Evolutionary conservation across 2,797 vertebrate genomes (phyloP).

Genomic region (Muscicapa striata): DNA sequence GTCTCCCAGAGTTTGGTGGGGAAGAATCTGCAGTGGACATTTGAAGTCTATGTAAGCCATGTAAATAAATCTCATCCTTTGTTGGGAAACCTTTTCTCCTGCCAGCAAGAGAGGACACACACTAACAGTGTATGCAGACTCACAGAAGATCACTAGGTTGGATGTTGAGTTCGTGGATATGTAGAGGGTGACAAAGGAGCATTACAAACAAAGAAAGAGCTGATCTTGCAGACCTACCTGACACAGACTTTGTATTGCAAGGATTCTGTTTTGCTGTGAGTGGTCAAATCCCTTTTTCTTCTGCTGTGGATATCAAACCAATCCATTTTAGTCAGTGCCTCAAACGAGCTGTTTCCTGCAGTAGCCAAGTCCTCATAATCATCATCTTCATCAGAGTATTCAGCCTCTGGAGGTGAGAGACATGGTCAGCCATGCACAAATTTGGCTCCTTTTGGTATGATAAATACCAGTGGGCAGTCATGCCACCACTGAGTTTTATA

Average conservation of each 20-base stretch:
- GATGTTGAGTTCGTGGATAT: neutral
- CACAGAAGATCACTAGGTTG: neutral
- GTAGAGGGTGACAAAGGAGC: neutral
- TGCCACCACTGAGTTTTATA: neutral
- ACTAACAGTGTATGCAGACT: neutral
- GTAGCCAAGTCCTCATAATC: constrained; percentile 36
- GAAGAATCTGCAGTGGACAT: neutral
- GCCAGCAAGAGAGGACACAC: neutral
- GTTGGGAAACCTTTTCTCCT: neutral
- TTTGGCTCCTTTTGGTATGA: neutral
- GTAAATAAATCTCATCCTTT: neutral
- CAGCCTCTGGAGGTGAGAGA: neutral
- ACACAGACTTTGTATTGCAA: constrained; percentile 73
- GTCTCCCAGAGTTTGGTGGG: neutral
- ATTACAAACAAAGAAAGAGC: neutral
- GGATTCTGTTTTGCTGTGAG: neutral
- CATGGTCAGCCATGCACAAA: neutral
- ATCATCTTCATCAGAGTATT: constrained; percentile 28
- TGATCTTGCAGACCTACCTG: constrained; percentile 57
- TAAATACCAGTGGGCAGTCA: neutral
- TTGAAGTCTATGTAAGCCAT: neutral
- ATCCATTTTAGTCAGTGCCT: constrained; percentile 46
- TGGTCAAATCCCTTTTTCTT: constrained; percentile 62
- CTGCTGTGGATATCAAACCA: constrained; percentile 76
- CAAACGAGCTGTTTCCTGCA: neutral